These are phyloP conservation scores for Drosophila prosaltans DNA, from an alignment of 1,140 invertebrate genomes.

Conservation along the genomic window DNA sequence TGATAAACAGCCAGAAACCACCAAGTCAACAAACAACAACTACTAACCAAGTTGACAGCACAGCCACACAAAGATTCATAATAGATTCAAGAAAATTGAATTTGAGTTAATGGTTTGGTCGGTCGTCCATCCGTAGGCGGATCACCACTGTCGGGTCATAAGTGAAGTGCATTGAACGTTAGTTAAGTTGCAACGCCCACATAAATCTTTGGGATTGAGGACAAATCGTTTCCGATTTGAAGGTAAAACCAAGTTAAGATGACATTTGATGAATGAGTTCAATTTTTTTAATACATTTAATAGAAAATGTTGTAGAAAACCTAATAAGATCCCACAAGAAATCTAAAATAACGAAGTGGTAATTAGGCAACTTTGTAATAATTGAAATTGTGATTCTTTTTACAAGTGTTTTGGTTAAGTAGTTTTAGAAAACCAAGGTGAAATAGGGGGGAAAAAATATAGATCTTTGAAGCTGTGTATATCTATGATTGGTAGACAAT, in stretches of 20 bases:
- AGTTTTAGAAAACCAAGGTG: no score
- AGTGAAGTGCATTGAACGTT: conserved; percentile 7
- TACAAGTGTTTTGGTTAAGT: no score
- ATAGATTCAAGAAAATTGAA: conserved; percentile 9
- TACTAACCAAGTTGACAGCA: not conserved
- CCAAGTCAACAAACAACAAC: not conserved
- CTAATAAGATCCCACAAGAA: not conserved
- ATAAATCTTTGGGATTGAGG: not conserved
- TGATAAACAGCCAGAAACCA: conserved; percentile 1
- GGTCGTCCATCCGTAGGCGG: not conserved
- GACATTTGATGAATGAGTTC: conserved; percentile 10
- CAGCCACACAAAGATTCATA: conserved; percentile 5
- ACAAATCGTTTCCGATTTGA: conserved; percentile 11
- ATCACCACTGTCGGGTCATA: conserved; percentile 1
- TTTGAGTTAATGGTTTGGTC: not conserved
- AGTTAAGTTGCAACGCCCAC: conserved; percentile 9
- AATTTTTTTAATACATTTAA: not conserved
- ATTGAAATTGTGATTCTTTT: not conserved
- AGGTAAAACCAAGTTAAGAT: conserved; percentile 4
- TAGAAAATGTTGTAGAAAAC: conserved; percentile 2
- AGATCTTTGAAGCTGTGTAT: no score
- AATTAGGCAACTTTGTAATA: not conserved
- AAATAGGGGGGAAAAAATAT: no score
- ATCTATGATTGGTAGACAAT: no score
- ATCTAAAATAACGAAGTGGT: not conserved